Evolutionary conservation across 2,113 vertebrate genomes (phyloP).

Genomic region (Hyaena hyaena): DNA sequence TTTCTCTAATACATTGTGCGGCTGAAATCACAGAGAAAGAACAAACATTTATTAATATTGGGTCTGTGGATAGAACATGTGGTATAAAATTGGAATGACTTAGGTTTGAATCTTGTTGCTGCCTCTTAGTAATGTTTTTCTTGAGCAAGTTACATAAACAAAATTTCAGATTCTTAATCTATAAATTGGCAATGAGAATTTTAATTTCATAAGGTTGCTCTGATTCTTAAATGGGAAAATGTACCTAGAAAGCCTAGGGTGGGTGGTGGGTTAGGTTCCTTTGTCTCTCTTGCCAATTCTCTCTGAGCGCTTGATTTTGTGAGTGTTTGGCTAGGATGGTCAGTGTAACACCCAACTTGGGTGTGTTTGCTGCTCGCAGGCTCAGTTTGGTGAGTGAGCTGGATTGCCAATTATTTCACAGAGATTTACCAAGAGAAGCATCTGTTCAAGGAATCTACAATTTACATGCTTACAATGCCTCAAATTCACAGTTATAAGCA

Average conservation of each 20-base stretch:
- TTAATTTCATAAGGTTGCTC: neutral
- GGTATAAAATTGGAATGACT: neutral
- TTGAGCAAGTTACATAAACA: neutral
- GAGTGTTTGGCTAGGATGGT: neutral
- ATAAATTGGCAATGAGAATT: neutral
- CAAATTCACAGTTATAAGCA: neutral
- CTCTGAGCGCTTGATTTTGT: neutral
- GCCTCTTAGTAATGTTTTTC: neutral
- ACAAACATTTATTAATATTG: neutral
- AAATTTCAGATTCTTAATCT: slow-evolving; percentile 17
- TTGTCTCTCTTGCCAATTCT: neutral
- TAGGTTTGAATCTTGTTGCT: neutral
- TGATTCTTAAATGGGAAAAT: neutral
- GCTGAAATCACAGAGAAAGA: slow-evolving; percentile 1
- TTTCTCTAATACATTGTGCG: neutral
- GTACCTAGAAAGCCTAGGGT: neutral
- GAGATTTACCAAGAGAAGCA: neutral
- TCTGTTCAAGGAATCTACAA: neutral
- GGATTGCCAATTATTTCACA: neutral
- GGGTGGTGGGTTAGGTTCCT: neutral
- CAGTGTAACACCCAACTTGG: neutral
- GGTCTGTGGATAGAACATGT: neutral
- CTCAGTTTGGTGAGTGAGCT: neutral
- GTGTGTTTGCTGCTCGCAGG: neutral
- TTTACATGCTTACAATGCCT: neutral